Base-by-base conservation (phyloP, 2,113 vertebrate species). In the Alosa alosa region DNA sequence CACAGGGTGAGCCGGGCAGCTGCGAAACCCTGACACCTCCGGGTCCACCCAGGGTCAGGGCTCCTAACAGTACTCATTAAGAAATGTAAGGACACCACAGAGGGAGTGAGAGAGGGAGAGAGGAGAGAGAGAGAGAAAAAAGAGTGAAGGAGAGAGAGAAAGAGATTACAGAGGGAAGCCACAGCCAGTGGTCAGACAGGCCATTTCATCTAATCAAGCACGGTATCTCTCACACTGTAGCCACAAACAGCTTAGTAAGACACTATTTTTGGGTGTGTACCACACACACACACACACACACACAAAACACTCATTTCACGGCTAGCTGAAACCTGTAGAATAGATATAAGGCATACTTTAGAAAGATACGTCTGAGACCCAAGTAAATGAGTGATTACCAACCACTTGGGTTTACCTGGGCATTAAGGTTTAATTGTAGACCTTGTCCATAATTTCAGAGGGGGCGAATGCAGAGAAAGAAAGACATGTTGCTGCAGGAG, bases 341-440 rank as follows among this genome's bases (percentile, higher is more conserved):
- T 78, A 78, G 72, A 13, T 13, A 78, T 41, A 78, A 78, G 72
- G 72, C 31, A 78, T 78, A 78, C 11, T 36, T 39, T 78, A 78
- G 39, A 78, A 39, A 78, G 72, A 78, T 39, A 78, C 5, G 52
- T 44, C 84, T 82, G 13, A 82, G 55, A 57, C 52, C 78, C 39
- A 22, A 64, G 36, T 15, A 11, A 44, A 81, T 15, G 25, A 60
- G 4, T 41, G 25, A 72, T 49, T 9, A 83, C 20, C 55, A 81
- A 31, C 72, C 49, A 64, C 60, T 72, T 57, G 41, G 81, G 41
- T 86, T 81, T 57, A 83, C 64, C 64, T 52, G 57, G 60, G 49
- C 82, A 75, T 81, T 25, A 86, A 55, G 46, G 75, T 39, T 41
- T 81, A 84, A 86, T 84, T 84, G 75, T 44, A 84, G 17, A 31